Conservation (phyloP, 2,113 vertebrate genomes). For the Atractosteus spatula region DNA sequence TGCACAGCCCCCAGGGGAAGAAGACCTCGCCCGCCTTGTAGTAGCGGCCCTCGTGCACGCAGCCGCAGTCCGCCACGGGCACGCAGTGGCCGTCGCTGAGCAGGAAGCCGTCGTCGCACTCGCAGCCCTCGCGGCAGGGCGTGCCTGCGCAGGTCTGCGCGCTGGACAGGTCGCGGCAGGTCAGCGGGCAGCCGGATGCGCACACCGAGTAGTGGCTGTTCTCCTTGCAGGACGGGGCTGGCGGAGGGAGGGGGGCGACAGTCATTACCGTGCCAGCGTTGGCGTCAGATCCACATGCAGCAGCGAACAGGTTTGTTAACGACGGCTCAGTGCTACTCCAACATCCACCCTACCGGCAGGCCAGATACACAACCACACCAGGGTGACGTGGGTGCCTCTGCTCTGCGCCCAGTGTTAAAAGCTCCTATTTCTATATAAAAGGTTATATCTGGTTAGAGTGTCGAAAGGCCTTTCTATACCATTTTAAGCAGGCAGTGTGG, state of each 20-base stretch:
- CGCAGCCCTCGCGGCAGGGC: slow-evolving; percentile 37
- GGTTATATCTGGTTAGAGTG: too few relatives aligned
- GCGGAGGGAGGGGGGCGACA: not conserved
- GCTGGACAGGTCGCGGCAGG: slow-evolving; percentile 16
- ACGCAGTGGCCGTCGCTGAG: slow-evolving; percentile 40
- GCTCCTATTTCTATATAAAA: too few relatives aligned
- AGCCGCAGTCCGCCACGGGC: slow-evolving; percentile 43
- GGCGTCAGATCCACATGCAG: too few relatives aligned
- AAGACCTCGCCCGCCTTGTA: slow-evolving; percentile 41
- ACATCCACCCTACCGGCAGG: too few relatives aligned
- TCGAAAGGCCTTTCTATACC: too few relatives aligned
- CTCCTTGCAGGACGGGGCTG: slow-evolving; percentile 24
- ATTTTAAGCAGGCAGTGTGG: too few relatives aligned
- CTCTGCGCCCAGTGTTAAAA: too few relatives aligned
- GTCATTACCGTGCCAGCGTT: too few relatives aligned
- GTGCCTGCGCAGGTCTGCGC: slow-evolving; percentile 9
- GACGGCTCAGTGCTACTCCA: too few relatives aligned
- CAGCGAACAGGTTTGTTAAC: too few relatives aligned
- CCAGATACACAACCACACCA: too few relatives aligned
- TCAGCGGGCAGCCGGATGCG: slow-evolving; percentile 11
- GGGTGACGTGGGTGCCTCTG: too few relatives aligned
- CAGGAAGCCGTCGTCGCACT: slow-evolving; percentile 39
- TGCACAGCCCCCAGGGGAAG: slow-evolving; percentile 37
- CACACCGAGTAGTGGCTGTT: slow-evolving; percentile 37
- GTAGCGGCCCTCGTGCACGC: slow-evolving; percentile 31